phyloP scores from a whole-genome alignment of 2,797 vertebrate genomes.

The Tenualosa thibaudeaui region DNA sequence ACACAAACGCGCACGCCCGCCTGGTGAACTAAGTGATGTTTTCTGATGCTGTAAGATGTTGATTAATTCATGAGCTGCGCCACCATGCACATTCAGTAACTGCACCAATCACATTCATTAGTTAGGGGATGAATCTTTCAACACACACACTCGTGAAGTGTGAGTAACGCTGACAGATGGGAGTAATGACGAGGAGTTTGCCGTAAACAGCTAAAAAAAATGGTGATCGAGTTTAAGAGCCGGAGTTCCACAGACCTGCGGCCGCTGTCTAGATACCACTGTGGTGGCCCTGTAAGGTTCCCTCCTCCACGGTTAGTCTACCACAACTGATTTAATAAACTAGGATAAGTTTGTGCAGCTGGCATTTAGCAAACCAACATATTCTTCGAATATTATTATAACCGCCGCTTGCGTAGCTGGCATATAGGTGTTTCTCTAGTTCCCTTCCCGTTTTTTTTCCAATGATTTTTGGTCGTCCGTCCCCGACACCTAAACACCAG shows the following conservation, averaged over 20 bases:
- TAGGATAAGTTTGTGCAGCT: neutral
- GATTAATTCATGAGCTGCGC: conserved; percentile 28
- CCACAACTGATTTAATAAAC: neutral
- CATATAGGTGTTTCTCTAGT: too few relatives aligned
- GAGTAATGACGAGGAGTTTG: conserved; percentile 45
- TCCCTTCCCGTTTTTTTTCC: too few relatives aligned
- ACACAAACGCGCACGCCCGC: neutral
- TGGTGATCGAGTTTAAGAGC: neutral
- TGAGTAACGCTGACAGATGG: conserved; percentile 35
- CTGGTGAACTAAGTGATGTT: conserved; percentile 29
- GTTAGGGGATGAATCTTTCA: conserved; percentile 16
- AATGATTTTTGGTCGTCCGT: too few relatives aligned
- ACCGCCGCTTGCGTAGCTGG: neutral
- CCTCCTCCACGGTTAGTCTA: neutral
- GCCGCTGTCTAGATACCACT: conserved; percentile 10
- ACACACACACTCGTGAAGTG: conserved; percentile 29
- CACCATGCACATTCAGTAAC: conserved; percentile 28
- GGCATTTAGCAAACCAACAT: neutral
- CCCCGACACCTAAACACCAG: too few relatives aligned
- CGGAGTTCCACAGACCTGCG: neutral
- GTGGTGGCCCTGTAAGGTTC: neutral
- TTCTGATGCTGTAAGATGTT: conserved; percentile 32
- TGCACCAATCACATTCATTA: conserved; percentile 45
- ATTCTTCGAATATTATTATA: neutral
- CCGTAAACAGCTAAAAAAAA: conserved; percentile 41